phyloP scores from a whole-genome alignment of 2,888 invertebrate genomes.

The Trachelus tabidus region DNA sequence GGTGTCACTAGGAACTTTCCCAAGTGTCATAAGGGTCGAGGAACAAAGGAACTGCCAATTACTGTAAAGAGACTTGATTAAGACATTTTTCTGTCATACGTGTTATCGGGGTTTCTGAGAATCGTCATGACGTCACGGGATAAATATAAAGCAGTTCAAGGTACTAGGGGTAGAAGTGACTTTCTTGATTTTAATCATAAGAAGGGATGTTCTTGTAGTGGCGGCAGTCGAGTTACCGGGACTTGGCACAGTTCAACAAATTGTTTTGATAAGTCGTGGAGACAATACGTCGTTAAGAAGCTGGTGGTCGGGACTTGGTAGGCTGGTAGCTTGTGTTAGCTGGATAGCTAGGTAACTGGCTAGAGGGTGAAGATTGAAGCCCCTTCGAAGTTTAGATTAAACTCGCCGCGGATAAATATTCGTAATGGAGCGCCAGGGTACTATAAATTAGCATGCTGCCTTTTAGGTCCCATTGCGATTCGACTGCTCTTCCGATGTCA shows the following conservation, averaged over 20 bases:
- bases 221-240: constrained; percentile 19
- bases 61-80: background rate
- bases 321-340: constrained; percentile 13
- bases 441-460: constrained; percentile 66
- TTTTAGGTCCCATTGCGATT: constrained; percentile 30
- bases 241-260: constrained; percentile 48
- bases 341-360: constrained; percentile 17
- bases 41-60: background rate
- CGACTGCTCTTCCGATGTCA: constrained; percentile 7
- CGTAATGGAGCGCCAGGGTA: constrained; percentile 67
- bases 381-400: constrained; percentile 66
- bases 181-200: background rate
- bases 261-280: constrained; percentile 64
- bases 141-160: background rate
- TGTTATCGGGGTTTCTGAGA: background rate
- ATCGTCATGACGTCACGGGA: background rate
- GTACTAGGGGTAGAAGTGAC: background rate
- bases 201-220: background rate
- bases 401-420: constrained; percentile 67
- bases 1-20: background rate
- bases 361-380: constrained; percentile 37
- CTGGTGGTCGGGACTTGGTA: constrained; percentile 33
- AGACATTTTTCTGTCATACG: background rate
- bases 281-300: constrained; percentile 66
- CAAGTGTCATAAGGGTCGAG: background rate